Conservation (phyloP, 2,113 vertebrate genomes). For the Anguilla japonica region DNA sequence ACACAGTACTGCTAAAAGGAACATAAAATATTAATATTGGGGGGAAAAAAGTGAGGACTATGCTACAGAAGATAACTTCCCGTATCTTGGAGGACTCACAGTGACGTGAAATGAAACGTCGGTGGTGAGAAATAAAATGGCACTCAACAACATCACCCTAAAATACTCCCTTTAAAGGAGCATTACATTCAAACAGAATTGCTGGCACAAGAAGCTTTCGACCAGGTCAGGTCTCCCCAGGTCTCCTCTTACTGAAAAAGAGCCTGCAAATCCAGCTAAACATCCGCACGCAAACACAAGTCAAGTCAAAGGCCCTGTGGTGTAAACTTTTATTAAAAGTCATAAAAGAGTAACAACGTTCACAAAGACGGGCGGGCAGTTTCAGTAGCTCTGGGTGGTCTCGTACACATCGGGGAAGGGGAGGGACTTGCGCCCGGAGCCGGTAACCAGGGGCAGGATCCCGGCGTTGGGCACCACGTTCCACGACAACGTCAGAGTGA, state of each 20-base stretch:
- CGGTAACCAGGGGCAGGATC: conserved; percentile 91
- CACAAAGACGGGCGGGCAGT: conserved; percentile 24
- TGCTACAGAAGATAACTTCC: no score
- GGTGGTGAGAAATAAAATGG: no score
- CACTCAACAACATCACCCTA: no score
- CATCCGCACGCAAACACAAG: neutral
- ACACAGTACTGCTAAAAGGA: no score
- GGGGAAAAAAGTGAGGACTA: no score
- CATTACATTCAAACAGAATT: neutral
- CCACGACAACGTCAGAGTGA: conserved; percentile 96
- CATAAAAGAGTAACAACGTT: conserved; percentile 35
- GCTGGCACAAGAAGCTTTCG: neutral
- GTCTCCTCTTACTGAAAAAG: neutral
- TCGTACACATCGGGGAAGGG: conserved; percentile 93
- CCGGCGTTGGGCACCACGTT: conserved; percentile 97
- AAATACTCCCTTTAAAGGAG: neutral
- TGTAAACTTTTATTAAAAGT: conserved; percentile 52
- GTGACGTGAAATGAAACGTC: no score
- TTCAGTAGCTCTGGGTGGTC: conserved; percentile 87
- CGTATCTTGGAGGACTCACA: no score
- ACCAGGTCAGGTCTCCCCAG: neutral
- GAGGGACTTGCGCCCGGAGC: conserved; percentile 86
- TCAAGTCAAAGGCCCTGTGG: neutral
- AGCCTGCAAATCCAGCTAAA: neutral
- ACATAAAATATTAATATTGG: no score